phyloP scores from a whole-genome alignment of 1,140 invertebrate genomes.

The Drosophila baimaii region DNA sequence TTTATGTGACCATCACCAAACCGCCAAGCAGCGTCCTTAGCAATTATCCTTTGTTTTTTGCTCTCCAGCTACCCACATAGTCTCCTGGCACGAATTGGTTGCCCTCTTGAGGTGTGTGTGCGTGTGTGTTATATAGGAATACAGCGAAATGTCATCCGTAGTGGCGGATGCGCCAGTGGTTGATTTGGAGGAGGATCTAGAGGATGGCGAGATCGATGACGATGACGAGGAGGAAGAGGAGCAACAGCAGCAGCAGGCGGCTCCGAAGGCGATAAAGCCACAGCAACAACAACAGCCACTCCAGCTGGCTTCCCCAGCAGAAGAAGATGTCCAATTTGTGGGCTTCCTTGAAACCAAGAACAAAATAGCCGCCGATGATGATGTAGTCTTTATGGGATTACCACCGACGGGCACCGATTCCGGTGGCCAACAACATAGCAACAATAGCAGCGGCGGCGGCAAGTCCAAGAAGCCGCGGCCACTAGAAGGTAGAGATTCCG shows the following conservation, averaged over 20 bases:
- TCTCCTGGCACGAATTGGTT: background rate
- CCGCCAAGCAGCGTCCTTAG: constrained; percentile 1
- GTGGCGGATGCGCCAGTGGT: constrained; percentile 48
- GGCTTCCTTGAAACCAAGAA: constrained; percentile 48
- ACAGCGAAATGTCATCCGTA: constrained; percentile 43
- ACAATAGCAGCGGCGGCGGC: background rate
- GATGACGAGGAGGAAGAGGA: constrained; percentile 85
- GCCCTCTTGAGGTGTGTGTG: background rate
- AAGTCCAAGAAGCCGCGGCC: constrained; percentile 67
- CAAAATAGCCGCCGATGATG: constrained; percentile 42
- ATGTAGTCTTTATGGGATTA: constrained; percentile 53
- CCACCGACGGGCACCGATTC: constrained; percentile 6
- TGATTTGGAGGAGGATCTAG: constrained; percentile 85
- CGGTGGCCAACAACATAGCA: background rate
- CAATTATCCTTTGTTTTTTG: constrained; percentile 1
- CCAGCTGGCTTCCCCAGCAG: constrained; percentile 15
- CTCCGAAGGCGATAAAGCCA: background rate
- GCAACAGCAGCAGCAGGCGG: constrained; percentile 5
- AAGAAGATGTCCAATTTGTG: constrained; percentile 60
- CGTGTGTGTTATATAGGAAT: constrained; percentile 1
- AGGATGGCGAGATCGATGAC: constrained; percentile 87
- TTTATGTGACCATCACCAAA: constrained; percentile 13
- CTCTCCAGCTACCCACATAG: background rate
- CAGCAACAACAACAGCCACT: constrained; percentile 31
- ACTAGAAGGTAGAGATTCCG: constrained; percentile 59